phyloP scores from a whole-genome alignment of 2,797 vertebrate genomes.

The Enteromius thamalakanensis region DNA sequence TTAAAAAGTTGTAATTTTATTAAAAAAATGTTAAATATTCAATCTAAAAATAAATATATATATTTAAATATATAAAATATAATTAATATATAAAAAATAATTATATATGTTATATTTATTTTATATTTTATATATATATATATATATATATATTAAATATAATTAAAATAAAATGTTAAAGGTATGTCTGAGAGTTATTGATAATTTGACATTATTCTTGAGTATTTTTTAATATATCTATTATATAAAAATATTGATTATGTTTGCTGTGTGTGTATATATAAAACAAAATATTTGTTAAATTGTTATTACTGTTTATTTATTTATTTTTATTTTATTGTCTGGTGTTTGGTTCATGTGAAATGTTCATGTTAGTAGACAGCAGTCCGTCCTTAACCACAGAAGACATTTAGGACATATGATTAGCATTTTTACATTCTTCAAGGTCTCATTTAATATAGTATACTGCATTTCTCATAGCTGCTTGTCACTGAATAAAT shows the following conservation, averaged over 20 bases:
- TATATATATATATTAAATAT: no score
- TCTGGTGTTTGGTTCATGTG: neutral
- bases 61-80: no score
- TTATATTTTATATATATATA: no score
- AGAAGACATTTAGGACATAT: neutral
- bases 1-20: neutral
- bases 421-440: neutral
- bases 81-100: no score
- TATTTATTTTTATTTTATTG: neutral
- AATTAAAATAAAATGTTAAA: neutral
- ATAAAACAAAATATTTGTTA: neutral
- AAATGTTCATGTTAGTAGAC: neutral
- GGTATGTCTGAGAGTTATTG: neutral
- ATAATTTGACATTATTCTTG: neutral
- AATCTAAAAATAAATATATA: no score
- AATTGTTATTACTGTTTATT: no score
- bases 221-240: neutral
- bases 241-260: neutral
- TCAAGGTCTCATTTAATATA: neutral
- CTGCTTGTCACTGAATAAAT: conserved; percentile 20
- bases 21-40: neutral
- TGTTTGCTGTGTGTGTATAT: neutral
- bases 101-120: no score
- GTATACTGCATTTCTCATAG: conserved; percentile 14
- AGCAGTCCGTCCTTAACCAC: neutral